Conservation (phyloP, 2,797 vertebrate species). For the Rhabdophis nuchalis region DNA sequence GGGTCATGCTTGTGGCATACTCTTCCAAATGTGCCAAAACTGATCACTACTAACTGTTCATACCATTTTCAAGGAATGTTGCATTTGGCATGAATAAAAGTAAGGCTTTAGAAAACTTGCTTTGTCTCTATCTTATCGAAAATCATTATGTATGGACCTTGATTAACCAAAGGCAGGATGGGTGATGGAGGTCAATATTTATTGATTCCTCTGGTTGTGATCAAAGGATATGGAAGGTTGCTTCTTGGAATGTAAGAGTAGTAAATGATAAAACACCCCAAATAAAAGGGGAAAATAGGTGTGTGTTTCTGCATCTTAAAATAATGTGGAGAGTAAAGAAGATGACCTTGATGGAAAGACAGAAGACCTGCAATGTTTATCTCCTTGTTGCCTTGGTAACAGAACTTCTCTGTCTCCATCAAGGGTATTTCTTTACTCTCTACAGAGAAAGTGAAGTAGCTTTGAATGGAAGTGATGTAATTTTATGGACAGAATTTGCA, state of each 20-base stretch:
- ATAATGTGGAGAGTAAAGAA: neutral
- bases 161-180: neutral
- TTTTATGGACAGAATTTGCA: neutral
- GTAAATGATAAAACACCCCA: neutral
- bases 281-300: neutral
- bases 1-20: neutral
- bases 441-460: neutral
- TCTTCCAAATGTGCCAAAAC: neutral
- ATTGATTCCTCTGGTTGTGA: neutral
- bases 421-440: neutral
- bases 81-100: neutral
- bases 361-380: neutral
- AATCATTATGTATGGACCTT: neutral
- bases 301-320: neutral
- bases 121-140: neutral
- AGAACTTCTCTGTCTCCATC: neutral
- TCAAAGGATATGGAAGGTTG: neutral
- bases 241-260: neutral
- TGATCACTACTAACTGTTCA: neutral
- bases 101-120: neutral
- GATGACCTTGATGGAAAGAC: neutral
- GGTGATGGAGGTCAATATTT: neutral
- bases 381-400: neutral
- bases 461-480: neutral
- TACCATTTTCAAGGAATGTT: neutral